Evolutionary conservation across 2,113 vertebrate genomes (phyloP), one percentile per base, ranked within the genome.

Genomic region (Pelvicachromis taeniatus): DNA sequence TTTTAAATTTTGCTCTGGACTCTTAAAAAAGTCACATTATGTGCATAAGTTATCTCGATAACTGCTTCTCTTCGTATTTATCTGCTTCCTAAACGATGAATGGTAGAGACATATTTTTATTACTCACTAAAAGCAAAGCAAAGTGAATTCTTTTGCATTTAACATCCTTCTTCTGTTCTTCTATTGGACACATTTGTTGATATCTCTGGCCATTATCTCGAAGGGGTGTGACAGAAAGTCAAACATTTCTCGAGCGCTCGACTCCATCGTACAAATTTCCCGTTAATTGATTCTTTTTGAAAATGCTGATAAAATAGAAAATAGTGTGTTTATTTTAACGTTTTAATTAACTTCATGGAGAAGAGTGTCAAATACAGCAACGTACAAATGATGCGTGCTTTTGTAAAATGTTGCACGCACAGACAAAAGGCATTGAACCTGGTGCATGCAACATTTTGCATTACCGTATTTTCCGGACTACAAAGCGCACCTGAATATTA

Each of bases 381-480:
- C 26, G 9, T 56, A 56, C 6, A 26, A 14, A 26, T 26, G 23
- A 56, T 7, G 23, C 23, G 29, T 56, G 23, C 40, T 1, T 48
- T 48, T 11, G 0, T 75, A 50, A 75, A 75, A 0, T 19, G 17
- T 31, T 10, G 23, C 8, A 12, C 19, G 23, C 3, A 73, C 42
- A 50, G 23, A 73, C 1, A 31, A 50, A 42, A 40, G 0, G n/a
- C 63, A 14, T 23, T 42, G 1, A 70, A 70, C 38, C 21, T 45
- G 5, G 13, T 45, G 21, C 0, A 7, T 0, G 8, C 45, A 26
- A 45, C 26, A 70, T 26, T 23, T 26, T 45, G 21, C 35, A 6
- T 68, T n/a, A n/a, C n/a, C n/a, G n/a, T n/a, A n/a, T n/a, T n/a
- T n/a, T n/a, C n/a, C n/a, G n/a, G n/a, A n/a, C n/a, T n/a, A n/a